Percentiles rank a stretch among this genome's conserved stretches.
phyloP scores from a whole-genome alignment of 2,888 invertebrate genomes.

The Beris chalybata region DNA sequence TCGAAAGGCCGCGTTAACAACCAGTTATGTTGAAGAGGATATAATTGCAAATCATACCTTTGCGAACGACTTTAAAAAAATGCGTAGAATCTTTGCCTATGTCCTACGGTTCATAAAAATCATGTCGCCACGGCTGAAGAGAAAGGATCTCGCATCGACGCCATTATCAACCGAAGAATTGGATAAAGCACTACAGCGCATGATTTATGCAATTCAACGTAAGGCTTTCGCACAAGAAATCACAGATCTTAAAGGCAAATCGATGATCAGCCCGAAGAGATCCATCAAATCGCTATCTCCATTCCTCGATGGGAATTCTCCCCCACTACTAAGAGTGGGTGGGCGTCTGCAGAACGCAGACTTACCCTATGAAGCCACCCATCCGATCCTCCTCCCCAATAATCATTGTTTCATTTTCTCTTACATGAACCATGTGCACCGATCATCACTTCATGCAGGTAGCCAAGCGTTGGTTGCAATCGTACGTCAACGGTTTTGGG shows the following conservation, averaged over 20 bases:
- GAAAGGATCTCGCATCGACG: too few relatives aligned
- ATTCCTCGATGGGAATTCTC: constrained; percentile 33
- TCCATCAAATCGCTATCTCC: constrained; percentile 31
- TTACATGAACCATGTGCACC: constrained; percentile 33
- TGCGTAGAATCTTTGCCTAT: too few relatives aligned
- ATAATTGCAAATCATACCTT: too few relatives aligned
- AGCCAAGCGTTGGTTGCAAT: constrained; percentile 40
- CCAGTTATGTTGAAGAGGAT: too few relatives aligned
- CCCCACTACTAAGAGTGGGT: constrained; percentile 37
- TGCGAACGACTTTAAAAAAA: too few relatives aligned
- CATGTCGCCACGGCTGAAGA: too few relatives aligned
- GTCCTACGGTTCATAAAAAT: too few relatives aligned
- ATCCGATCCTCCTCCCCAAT: too few relatives aligned
- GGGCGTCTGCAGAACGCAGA: background rate
- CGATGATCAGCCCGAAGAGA: constrained; percentile 12
- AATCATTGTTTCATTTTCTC: background rate
- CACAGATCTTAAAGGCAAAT: too few relatives aligned
- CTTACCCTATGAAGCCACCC: too few relatives aligned
- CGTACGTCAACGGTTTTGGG: constrained; percentile 29
- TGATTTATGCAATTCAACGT: background rate
- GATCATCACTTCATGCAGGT: constrained; percentile 44
- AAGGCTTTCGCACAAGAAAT: background rate
- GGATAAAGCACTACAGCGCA: background rate
- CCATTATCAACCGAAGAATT: too few relatives aligned
- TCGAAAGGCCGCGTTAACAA: too few relatives aligned